Evolutionary conservation across 2,113 vertebrate genomes (phyloP).

Genomic region (Cromileptes altivelis): DNA sequence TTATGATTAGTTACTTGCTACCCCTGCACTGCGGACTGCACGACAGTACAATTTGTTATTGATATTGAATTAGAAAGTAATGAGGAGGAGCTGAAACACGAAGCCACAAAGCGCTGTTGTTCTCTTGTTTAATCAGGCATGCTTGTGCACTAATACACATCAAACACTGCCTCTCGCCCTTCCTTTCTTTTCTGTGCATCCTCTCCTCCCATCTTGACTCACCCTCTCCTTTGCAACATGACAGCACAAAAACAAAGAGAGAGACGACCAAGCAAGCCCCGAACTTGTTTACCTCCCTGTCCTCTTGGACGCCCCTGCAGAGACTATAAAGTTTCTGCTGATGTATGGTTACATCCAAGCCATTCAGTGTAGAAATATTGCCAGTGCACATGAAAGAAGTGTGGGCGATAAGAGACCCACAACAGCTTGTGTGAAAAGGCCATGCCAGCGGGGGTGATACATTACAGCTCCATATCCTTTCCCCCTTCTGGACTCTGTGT

Average conservation of each 20-base stretch:
- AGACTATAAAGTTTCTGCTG: constrained; percentile 45
- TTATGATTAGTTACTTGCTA: constrained; percentile 30
- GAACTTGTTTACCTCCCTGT: constrained; percentile 50
- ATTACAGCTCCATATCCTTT: constrained; percentile 57
- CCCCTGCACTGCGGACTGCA: constrained; percentile 40
- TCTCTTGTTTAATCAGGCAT: constrained; percentile 65
- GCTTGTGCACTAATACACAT: constrained; percentile 53
- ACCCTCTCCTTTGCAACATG: constrained; percentile 28
- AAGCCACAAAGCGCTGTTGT: constrained; percentile 42
- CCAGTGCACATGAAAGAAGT: constrained; percentile 56
- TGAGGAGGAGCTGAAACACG: constrained; percentile 48
- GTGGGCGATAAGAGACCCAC: constrained; percentile 63
- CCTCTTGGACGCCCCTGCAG: constrained; percentile 42
- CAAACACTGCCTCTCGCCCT: constrained; percentile 51
- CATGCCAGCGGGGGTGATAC: constrained; percentile 67
- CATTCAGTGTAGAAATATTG: constrained; percentile 59
- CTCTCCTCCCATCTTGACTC: constrained; percentile 35
- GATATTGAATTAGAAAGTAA: constrained; percentile 45
- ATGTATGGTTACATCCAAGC: constrained; percentile 61
- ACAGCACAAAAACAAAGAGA: constrained; percentile 35
- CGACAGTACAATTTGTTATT: constrained; percentile 41
- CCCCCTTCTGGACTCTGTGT: constrained; percentile 36
- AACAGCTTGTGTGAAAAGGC: constrained; percentile 73
- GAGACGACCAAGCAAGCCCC: constrained; percentile 7
- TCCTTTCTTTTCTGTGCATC: constrained; percentile 6